A percentile compares a stretch with the other conserved stretches of the same genome.
Conservation (phyloP, 2,888 invertebrate species). For the Neocrepidodera transversa region DNA sequence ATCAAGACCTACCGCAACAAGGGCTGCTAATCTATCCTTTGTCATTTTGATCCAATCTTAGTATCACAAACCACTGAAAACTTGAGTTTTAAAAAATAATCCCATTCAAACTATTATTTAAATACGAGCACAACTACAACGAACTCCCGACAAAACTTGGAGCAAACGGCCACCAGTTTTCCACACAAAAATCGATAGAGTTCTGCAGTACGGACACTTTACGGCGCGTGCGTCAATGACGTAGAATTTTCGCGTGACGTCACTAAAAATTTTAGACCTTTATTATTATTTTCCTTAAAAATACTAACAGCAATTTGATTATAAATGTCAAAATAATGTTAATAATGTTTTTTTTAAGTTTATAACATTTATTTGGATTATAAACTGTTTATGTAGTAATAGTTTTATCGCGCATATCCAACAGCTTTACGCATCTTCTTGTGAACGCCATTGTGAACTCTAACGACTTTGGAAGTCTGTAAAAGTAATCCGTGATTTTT, state of each 20-base stretch:
- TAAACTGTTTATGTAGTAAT: constrained; percentile 32
- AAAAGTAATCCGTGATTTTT: constrained; percentile 74
- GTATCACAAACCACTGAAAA: constrained; percentile 71
- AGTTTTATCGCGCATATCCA: constrained; percentile 46
- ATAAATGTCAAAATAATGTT: constrained; percentile 7
- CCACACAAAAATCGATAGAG: constrained; percentile 80
- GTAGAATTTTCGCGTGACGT: constrained; percentile 57
- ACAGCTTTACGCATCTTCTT: constrained; percentile 57
- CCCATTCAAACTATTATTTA: constrained; percentile 76
- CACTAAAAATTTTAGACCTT: constrained; percentile 40
- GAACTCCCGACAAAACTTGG: constrained; percentile 63
- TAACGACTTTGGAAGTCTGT: constrained; percentile 74
- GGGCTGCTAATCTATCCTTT: constrained; percentile 96
- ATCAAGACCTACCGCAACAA: constrained; percentile 81
- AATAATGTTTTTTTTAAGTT: constrained; percentile 16
- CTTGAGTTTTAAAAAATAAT: constrained; percentile 74
- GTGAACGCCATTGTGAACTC: constrained; percentile 86
- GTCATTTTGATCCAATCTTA: constrained; percentile 68
- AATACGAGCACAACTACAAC: constrained; percentile 76
- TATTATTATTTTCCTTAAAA: constrained; percentile 33
- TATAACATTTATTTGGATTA: constrained; percentile 13
- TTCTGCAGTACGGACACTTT: constrained; percentile 67
- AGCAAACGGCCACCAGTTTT: constrained; percentile 43
- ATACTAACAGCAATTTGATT: constrained; percentile 34
- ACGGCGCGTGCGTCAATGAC: constrained; percentile 63